Evolutionary conservation across 2,888 invertebrate species (phyloP).

Genomic region (Glaucopsyche alexis): DNA sequence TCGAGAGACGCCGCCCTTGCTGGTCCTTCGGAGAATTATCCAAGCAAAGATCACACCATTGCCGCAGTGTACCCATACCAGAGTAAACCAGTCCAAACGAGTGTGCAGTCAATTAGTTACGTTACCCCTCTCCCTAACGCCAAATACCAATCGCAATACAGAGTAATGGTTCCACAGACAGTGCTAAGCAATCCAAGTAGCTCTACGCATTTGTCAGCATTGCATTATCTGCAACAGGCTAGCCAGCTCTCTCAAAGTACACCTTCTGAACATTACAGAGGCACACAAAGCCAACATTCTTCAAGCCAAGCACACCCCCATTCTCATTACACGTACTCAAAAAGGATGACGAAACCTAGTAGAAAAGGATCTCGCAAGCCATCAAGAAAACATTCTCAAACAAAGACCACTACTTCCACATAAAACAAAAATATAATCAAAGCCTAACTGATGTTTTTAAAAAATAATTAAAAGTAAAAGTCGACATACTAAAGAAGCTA

Average conservation of each 20-base stretch:
- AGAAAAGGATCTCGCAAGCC: slow-evolving; percentile 42
- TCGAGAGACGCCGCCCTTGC: slow-evolving; percentile 51
- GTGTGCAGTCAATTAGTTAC: slow-evolving; percentile 65
- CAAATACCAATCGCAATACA: slow-evolving; percentile 66
- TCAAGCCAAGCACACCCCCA: slow-evolving; percentile 56
- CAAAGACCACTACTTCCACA: neutral
- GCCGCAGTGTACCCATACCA: slow-evolving; percentile 72
- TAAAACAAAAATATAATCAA: neutral
- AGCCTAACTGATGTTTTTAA: no score
- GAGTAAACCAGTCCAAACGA: slow-evolving; percentile 47
- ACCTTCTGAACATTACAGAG: neutral
- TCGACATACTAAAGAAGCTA: neutral
- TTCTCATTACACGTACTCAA: slow-evolving; percentile 67
- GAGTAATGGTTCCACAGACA: slow-evolving; percentile 71
- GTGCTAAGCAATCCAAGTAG: slow-evolving; percentile 55
- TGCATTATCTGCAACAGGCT: slow-evolving; percentile 48
- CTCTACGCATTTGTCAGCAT: slow-evolving; percentile 51
- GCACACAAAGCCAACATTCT: slow-evolving; percentile 51
- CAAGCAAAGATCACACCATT: slow-evolving; percentile 78
- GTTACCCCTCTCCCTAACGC: slow-evolving; percentile 67
- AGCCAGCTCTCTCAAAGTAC: slow-evolving; percentile 31
- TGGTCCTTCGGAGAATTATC: slow-evolving; percentile 78
- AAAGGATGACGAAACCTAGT: slow-evolving; percentile 61
- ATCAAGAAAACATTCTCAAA: slow-evolving; percentile 3
- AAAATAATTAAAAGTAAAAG: neutral